phyloP scores from a whole-genome alignment of 2,113 vertebrate genomes.

The Rhea pennata region DNA sequence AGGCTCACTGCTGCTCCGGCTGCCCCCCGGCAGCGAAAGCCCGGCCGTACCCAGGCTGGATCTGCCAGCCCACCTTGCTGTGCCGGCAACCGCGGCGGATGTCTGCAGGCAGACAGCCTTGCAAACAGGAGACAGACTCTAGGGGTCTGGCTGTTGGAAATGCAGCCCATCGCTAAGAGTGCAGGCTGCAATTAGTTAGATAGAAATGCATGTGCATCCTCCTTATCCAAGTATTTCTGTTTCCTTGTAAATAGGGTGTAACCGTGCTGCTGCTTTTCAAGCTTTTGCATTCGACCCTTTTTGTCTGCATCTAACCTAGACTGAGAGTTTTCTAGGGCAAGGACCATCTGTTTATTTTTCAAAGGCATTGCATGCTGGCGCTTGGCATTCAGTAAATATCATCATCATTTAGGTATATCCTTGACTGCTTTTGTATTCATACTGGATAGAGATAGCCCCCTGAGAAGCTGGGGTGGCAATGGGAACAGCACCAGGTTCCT shows the following conservation, averaged over 20 bases:
- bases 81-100: neutral
- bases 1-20: neutral
- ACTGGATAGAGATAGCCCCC: rapidly evolving
- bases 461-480: neutral
- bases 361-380: neutral
- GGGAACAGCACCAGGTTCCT: neutral
- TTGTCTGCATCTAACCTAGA: neutral
- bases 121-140: neutral
- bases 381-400: neutral
- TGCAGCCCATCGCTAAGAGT: neutral
- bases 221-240: neutral
- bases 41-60: rapidly evolving
- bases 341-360: neutral
- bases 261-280: neutral
- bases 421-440: too few species aligned
- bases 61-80: neutral
- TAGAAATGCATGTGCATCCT: neutral
- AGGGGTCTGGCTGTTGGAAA: neutral
- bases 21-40: neutral
- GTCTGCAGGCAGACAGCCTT: too few species aligned
- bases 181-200: neutral
- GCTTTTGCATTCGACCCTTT: neutral
- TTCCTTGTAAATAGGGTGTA: neutral
- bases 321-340: neutral
- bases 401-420: neutral